Evolutionary conservation across 2,797 vertebrate species (phyloP).

Genomic region (Onychomys arenicola): DNA sequence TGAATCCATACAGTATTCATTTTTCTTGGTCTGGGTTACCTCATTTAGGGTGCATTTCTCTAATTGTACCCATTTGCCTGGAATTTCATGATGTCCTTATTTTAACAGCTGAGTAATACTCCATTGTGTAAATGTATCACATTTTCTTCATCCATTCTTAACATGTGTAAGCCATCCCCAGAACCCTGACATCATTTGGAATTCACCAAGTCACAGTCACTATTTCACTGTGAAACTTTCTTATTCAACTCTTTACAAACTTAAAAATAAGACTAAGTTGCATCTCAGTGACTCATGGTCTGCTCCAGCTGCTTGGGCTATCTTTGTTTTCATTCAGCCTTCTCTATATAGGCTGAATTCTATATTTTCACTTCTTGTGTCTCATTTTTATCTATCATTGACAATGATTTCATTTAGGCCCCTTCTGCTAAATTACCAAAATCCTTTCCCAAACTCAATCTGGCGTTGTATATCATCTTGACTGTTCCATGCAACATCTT

Average conservation of each 20-base stretch:
- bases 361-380: conserved; percentile 55
- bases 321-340: conserved; percentile 36
- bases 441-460: not conserved
- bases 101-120: not conserved
- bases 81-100: not conserved
- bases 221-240: conserved; percentile 45
- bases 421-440: not conserved
- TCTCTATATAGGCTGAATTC: conserved; percentile 62
- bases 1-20: not conserved
- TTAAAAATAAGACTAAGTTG: not conserved
- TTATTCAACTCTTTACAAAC: not conserved
- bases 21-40: not conserved
- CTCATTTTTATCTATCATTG: conserved; percentile 55
- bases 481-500: not conserved
- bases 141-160: not conserved
- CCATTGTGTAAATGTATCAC: too few species aligned
- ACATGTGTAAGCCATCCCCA: not conserved
- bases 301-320: conserved; percentile 48
- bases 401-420: conserved; percentile 39
- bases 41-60: not conserved
- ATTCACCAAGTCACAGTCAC: not conserved
- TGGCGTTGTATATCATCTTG: not conserved
- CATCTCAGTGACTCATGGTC: conserved; percentile 44
- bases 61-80: not conserved
- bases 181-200: not conserved